These are phyloP conservation scores for Drosophila hamatofila DNA, from an alignment of 2,888 invertebrate species.

Conservation along the genomic window DNA sequence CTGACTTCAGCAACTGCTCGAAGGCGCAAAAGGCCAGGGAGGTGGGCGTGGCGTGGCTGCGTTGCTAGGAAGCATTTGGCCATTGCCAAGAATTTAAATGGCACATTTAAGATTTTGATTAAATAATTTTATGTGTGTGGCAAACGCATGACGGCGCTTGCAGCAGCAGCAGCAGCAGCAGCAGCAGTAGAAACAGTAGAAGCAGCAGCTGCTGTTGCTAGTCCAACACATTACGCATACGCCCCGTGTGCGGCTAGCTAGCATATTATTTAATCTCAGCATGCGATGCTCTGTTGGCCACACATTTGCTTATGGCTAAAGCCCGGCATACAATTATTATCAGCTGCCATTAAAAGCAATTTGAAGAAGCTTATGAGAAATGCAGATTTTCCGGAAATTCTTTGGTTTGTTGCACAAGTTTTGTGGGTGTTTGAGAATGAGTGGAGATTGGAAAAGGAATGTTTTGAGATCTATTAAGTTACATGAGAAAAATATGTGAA, in stretches of 20 bases:
- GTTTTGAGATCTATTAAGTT: neutral
- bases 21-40: neutral
- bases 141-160: constrained; percentile 14
- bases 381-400: neutral
- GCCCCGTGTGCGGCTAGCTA: constrained; percentile 18
- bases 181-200: too few relatives aligned
- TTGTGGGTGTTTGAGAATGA: neutral
- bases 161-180: neutral
- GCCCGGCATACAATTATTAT: constrained; percentile 17
- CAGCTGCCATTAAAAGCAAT: constrained; percentile 20
- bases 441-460: neutral
- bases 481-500: too few relatives aligned
- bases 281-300: neutral
- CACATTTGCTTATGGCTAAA: neutral
- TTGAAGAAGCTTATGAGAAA: constrained; percentile 3
- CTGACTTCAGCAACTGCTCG: constrained; percentile 16
- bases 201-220: neutral
- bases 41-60: neutral
- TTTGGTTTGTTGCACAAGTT: neutral
- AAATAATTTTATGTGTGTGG: constrained; percentile 65
- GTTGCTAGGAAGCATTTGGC: constrained; percentile 37
- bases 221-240: constrained; percentile 37
- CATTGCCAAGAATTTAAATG: constrained; percentile 70
- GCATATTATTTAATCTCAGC: constrained; percentile 25
- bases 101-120: constrained; percentile 73